Conservation (phyloP, 2,888 invertebrate species). For the Tethea ocularis region DNA sequence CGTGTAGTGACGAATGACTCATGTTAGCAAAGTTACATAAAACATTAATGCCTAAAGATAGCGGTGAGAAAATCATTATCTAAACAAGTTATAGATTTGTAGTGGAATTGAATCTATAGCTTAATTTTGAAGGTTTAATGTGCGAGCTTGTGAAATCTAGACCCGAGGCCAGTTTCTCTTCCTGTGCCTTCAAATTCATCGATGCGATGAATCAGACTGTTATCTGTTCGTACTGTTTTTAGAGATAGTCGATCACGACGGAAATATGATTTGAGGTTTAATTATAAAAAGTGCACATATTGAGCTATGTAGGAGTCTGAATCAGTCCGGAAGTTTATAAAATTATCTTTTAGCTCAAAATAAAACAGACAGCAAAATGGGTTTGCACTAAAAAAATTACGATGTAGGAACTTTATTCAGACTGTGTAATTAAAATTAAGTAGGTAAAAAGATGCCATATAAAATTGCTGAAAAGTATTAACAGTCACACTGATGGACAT, state of each 20-base stretch:
- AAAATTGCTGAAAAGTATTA: too few relatives aligned
- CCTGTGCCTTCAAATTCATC: constrained; percentile 50
- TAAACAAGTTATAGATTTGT: neutral
- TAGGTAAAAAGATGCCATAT: too few relatives aligned
- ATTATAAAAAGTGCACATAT: neutral
- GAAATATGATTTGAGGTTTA: constrained; percentile 1
- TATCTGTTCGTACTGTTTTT: constrained; percentile 26
- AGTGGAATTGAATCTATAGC: constrained; percentile 6
- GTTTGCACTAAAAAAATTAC: too few relatives aligned
- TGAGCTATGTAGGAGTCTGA: neutral
- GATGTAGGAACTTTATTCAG: too few relatives aligned
- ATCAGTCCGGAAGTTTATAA: neutral
- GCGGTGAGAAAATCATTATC: constrained; percentile 29
- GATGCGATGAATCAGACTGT: constrained; percentile 34
- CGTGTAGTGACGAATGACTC: constrained; percentile 34
- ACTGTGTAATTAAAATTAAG: too few relatives aligned
- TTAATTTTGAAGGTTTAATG: constrained; percentile 26
- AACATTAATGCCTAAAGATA: constrained; percentile 23
- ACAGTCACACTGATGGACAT: too few relatives aligned
- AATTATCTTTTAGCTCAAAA: too few relatives aligned
- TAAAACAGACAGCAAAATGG: neutral
- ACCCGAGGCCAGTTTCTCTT: constrained; percentile 55
- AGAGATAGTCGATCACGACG: constrained; percentile 5
- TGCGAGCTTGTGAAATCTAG: constrained; percentile 43
- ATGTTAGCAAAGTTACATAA: constrained; percentile 34